These are phyloP conservation scores for Malurus cyaneus DNA, from an alignment of 2,113 vertebrate species.

Conservation along the genomic window DNA sequence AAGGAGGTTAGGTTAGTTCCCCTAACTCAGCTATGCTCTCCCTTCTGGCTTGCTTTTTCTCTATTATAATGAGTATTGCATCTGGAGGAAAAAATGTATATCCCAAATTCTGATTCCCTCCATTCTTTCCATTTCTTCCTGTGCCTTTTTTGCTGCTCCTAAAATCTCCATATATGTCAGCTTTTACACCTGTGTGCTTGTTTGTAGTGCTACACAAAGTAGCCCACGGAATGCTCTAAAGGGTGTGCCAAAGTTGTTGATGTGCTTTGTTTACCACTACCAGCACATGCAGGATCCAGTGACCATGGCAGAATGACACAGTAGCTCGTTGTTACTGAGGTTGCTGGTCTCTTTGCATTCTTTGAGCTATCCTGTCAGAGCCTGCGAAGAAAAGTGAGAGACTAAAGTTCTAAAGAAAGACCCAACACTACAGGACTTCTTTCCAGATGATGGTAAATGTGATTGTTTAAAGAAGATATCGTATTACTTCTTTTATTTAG, in stretches of 20 bases:
- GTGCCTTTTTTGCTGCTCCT: not conserved
- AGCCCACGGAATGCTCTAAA: not conserved
- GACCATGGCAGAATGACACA: not conserved
- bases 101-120: not conserved
- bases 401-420: not conserved
- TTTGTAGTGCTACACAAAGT: not conserved
- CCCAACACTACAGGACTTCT: not conserved
- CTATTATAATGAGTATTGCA: fast-evolving
- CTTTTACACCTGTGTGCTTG: not conserved
- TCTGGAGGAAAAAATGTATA: fast-evolving
- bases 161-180: not conserved
- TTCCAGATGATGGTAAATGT: not conserved
- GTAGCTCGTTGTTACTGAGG: not conserved
- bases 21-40: not conserved
- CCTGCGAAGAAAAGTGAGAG: not conserved
- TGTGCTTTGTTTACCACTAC: not conserved
- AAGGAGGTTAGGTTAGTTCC: not conserved
- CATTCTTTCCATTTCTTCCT: not conserved
- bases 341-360: not conserved
- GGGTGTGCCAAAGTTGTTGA: not conserved
- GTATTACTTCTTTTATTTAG: not conserved
- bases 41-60: not conserved
- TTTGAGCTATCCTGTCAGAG: not conserved
- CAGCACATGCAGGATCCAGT: not conserved
- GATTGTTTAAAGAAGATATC: not conserved